Percentiles rank a stretch among this genome's conserved stretches.
Evolutionary conservation across 2,888 invertebrate species (phyloP).

Genomic region (Yponomeuta cagnagella): DNA sequence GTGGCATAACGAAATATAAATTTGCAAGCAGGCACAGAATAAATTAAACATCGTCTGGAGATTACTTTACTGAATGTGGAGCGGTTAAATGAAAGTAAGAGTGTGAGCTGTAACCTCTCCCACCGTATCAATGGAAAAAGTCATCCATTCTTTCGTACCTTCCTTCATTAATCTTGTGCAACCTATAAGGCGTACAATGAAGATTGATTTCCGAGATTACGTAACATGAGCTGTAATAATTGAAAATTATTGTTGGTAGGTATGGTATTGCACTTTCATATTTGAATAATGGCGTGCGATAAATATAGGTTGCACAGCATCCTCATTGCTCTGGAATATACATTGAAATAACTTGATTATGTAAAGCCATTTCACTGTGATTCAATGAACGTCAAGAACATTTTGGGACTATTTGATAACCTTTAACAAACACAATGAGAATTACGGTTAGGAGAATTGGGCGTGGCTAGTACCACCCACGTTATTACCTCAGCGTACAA

Average conservation of each 20-base stretch:
- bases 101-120: conserved; percentile 18
- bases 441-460: not conserved
- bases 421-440: not conserved
- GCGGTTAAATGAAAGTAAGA: conserved; percentile 14
- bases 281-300: not conserved
- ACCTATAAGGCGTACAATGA: conserved; percentile 19
- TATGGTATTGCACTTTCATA: conserved; percentile 5
- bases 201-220: conserved; percentile 21
- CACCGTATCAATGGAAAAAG: conserved; percentile 6
- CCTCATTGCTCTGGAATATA: not conserved
- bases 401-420: not conserved
- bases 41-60: conserved; percentile 24
- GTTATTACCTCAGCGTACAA: not conserved
- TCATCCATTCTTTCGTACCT: not conserved
- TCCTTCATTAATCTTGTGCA: conserved; percentile 19
- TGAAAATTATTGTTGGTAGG: not conserved
- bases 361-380: not conserved
- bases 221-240: not conserved
- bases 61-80: conserved; percentile 12
- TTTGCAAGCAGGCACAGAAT: conserved; percentile 23
- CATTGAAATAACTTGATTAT: conserved; percentile 1
- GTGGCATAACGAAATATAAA: conserved; percentile 18
- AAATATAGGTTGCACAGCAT: not conserved
- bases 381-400: not conserved
- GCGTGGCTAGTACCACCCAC: not conserved